Conservation (phyloP, 2,888 invertebrate species). For the Colletes collaris region DNA sequence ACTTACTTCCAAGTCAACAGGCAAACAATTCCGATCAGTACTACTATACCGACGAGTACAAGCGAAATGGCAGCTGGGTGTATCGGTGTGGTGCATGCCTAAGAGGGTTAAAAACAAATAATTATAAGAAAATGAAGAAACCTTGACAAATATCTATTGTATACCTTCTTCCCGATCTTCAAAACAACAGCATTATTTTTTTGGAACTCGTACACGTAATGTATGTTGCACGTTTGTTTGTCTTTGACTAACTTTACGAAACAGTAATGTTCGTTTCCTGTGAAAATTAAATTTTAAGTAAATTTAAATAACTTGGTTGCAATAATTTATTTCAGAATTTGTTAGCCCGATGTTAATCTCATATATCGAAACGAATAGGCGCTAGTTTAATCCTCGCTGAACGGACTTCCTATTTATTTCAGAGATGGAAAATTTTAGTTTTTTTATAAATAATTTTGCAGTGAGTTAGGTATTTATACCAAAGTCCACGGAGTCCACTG, state of each 20-base stretch:
- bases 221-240: slow-evolving; percentile 63
- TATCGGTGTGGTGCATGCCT: slow-evolving; percentile 70
- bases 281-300: not conserved
- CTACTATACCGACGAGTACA: slow-evolving; percentile 59
- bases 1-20: slow-evolving; percentile 76
- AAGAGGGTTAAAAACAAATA: slow-evolving; percentile 10
- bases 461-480: slow-evolving; percentile 29
- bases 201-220: slow-evolving; percentile 71
- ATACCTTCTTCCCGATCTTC: slow-evolving; percentile 70
- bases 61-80: slow-evolving; percentile 67
- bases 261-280: slow-evolving; percentile 68
- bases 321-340: no score
- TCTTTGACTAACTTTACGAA: slow-evolving; percentile 60
- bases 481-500: slow-evolving; percentile 59
- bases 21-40: slow-evolving; percentile 67
- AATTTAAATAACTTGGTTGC: no score
- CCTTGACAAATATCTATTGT: no score
- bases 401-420: no score
- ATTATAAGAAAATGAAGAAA: not conserved
- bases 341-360: no score
- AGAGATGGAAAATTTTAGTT: no score
- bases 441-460: no score
- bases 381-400: no score
- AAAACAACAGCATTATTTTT: slow-evolving; percentile 67
- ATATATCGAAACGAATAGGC: no score